Percentiles rank a stretch among this genome's conserved stretches.
Evolutionary conservation across 2,113 vertebrate species (phyloP).

Genomic region (Pseudopodoces humilis): DNA sequence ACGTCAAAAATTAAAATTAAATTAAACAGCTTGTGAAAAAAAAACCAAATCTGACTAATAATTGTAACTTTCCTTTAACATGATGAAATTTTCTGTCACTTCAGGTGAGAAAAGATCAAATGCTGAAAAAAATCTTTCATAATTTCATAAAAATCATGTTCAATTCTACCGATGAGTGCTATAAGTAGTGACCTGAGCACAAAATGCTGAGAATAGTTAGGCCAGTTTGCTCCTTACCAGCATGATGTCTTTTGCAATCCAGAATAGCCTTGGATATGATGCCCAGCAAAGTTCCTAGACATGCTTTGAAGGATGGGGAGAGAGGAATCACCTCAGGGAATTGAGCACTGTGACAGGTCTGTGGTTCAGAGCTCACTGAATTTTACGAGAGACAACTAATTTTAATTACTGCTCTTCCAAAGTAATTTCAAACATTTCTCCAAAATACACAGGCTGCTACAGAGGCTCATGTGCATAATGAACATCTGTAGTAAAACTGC

Average conservation of each 20-base stretch:
- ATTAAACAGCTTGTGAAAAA: neutral
- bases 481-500: conserved; percentile 66
- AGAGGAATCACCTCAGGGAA: neutral
- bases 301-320: neutral
- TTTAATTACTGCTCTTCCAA: conserved; percentile 41
- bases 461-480: conserved; percentile 57
- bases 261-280: neutral
- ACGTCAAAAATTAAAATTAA: neutral
- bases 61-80: neutral
- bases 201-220: neutral
- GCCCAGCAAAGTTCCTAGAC: neutral
- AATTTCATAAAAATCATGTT: neutral
- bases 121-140: neutral
- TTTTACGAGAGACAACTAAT: neutral
- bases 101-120: neutral
- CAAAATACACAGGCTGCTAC: conserved; percentile 43
- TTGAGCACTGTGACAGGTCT: neutral
- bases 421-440: conserved; percentile 50
- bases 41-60: neutral
- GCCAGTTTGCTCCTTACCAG: neutral
- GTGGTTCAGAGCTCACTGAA: neutral
- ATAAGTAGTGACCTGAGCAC: neutral
- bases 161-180: neutral
- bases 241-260: neutral
- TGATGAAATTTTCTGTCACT: neutral